Conservation (phyloP, 2,113 vertebrate species). For the Anser brachyrhynchus region DNA sequence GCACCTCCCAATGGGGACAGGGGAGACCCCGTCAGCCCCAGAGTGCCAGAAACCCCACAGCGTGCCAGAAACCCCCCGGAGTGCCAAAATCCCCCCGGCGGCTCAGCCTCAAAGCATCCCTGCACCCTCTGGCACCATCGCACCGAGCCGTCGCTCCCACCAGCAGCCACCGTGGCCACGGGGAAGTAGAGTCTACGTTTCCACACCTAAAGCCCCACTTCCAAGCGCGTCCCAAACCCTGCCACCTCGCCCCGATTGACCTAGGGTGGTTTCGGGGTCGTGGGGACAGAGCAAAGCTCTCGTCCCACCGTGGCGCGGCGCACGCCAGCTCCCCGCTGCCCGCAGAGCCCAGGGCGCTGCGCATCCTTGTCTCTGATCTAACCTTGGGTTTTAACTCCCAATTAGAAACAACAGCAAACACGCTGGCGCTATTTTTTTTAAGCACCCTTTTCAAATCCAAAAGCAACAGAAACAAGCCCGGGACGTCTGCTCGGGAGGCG, state of each 20-base stretch:
- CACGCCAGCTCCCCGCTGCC: neutral
- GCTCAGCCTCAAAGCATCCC: neutral
- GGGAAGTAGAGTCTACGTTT: neutral
- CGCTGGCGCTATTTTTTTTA: neutral
- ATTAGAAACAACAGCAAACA: neutral
- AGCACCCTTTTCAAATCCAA: neutral
- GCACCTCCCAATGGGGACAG: neutral
- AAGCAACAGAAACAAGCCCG: neutral
- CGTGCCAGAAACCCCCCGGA: too few species aligned
- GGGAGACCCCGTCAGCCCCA: neutral
- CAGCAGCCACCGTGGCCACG: rapidly evolving
- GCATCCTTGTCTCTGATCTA: neutral
- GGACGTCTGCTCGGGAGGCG: neutral
- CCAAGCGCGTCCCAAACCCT: neutral
- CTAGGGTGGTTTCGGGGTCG: neutral
- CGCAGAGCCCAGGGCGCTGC: neutral
- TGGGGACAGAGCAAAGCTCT: neutral
- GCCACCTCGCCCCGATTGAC: rapidly evolving
- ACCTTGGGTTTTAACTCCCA: neutral
- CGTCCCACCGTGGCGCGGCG: rapidly evolving
- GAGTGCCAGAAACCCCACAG: too few species aligned
- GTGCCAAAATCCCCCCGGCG: too few species aligned
- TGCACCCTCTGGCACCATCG: neutral
- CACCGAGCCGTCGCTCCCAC: rapidly evolving
- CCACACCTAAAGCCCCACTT: neutral